Evolutionary conservation across 2,113 vertebrate species (phyloP), one percentile per base, ranked within the genome.

Genomic region (Tachuris rubrigastra): DNA sequence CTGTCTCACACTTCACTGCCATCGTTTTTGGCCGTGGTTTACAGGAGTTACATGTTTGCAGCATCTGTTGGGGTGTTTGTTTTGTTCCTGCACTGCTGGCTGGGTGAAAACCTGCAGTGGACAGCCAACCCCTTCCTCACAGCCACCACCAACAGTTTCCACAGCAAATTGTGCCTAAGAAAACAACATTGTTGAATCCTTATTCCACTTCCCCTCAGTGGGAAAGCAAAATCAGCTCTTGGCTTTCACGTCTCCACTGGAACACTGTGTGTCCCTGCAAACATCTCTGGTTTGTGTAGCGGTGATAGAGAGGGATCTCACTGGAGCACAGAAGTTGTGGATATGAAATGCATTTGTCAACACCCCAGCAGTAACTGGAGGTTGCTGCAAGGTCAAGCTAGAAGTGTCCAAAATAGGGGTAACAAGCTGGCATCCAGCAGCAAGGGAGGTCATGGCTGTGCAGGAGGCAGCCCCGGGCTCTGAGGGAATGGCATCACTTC

Each of bases 231-330:
- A 22, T 7, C 49, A 87, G n/a, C 22, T 49, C 69, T 23, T 28
- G 24, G 31, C 17, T 73, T 76, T 56, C 52, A 19, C 5, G 25
- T 9, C 53, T 35, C 35, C 2, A 0, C 2, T 41, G 42, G 15
- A 14, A 8, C 62, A 10, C 18, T 2, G 31, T 0, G 2, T 59
- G 56, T 47, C 46, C 44, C 65, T 19, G 50, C 71, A 66, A 35
- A 50, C 33, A 13, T 6, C 42, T 25, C 82, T 44, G 72, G 14
- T 9, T 65, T 0, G 0, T 1, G 2, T 9, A 13, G 62, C 0
- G 2, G 28, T 24, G 47, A 5, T 13, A 41, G 42, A 68, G 23
- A 74, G 24, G 22, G 18, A 14, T 47, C 37, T 62, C 4, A 0
- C 28, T 12, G 30, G 15, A 55, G 60, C 30, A 12, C 49, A 49